These are phyloP conservation scores for Rhea americana DNA, from an alignment of 2,113 vertebrate species.

Conservation along the genomic window DNA sequence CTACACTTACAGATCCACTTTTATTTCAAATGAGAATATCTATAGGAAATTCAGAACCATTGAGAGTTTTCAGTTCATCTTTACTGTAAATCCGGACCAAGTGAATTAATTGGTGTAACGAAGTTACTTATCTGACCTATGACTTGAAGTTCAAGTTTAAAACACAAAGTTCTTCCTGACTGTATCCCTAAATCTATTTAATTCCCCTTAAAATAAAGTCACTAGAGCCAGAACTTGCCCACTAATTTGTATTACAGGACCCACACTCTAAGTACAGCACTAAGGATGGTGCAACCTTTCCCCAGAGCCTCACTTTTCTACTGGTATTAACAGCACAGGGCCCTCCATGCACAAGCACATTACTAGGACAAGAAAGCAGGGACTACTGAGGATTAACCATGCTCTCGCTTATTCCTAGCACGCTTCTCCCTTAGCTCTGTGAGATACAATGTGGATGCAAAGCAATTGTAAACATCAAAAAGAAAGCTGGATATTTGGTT, in stretches of 20 bases:
- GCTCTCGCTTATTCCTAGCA: accelerated
- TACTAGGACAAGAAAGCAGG: neutral
- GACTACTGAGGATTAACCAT: neutral
- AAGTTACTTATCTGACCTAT: neutral
- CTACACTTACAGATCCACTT: neutral
- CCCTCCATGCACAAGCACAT: neutral
- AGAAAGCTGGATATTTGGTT: neutral
- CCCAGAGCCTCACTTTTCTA: neutral
- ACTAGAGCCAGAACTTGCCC: accelerated
- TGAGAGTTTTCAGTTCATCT: neutral
- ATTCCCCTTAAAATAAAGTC: neutral
- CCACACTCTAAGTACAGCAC: neutral
- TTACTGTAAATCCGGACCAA: neutral
- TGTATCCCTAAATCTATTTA: neutral
- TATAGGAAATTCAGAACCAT: neutral
- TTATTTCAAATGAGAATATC: neutral
- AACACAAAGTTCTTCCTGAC: neutral
- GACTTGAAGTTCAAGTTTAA: neutral
- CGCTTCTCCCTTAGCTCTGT: neutral
- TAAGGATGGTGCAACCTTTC: neutral
- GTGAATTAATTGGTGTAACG: neutral
- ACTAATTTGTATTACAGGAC: accelerated
- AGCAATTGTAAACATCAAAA: neutral
- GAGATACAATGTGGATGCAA: neutral
- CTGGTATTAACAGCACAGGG: neutral